Evolutionary conservation across 2,797 vertebrate genomes (phyloP).

Genomic region (Coccyzus lansbergi): DNA sequence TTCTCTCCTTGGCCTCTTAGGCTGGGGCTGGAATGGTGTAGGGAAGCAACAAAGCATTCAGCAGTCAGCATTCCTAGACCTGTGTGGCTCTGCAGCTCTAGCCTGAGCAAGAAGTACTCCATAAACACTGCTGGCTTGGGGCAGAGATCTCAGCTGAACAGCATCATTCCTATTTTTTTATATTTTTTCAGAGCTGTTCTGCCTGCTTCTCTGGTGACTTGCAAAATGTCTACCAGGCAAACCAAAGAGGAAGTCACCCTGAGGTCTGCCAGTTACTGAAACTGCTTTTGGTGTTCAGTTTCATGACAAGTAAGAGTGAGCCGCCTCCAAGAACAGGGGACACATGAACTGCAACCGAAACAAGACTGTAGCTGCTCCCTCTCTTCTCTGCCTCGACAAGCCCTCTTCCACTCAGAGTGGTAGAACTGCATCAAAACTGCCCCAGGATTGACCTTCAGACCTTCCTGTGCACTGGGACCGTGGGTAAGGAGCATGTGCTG

Average conservation of each 20-base stretch:
- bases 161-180: neutral
- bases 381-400: neutral
- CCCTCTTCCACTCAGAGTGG: neutral
- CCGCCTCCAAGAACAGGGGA: neutral
- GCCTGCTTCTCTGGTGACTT: neutral
- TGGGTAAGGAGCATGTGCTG: rapidly evolving
- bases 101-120: neutral
- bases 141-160: neutral
- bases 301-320: rapidly evolving
- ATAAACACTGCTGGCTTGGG: rapidly evolving
- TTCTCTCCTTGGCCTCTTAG: neutral
- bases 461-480: too few species aligned
- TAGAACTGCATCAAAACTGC: too few species aligned
- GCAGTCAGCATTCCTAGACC: rapidly evolving
- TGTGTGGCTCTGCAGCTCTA: neutral
- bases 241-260: neutral
- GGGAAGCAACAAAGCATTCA: rapidly evolving
- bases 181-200: neutral
- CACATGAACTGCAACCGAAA: neutral
- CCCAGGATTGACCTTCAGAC: rapidly evolving
- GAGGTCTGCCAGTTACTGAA: neutral
- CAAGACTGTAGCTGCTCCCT: neutral
- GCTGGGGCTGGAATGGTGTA: neutral
- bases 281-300: neutral
- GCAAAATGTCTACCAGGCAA: neutral